Conservation (phyloP, 2,888 invertebrate genomes). For the Lepeophtheirus nordmannii region DNA sequence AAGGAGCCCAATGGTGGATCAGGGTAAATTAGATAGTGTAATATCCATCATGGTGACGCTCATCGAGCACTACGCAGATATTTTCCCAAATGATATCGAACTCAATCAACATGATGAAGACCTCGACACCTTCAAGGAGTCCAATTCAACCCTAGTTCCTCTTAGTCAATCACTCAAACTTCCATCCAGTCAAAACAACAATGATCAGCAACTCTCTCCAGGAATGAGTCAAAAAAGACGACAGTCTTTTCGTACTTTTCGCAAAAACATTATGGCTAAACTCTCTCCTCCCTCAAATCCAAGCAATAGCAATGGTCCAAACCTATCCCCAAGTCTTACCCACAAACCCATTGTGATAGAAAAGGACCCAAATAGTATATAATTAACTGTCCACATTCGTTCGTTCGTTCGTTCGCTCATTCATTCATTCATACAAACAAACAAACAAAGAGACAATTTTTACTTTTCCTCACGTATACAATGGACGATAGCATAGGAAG, state of each 20-base stretch:
- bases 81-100: slow-evolving; percentile 25
- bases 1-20: neutral
- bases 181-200: neutral
- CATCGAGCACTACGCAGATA: slow-evolving; percentile 6
- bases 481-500: neutral
- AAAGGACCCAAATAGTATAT: slow-evolving; percentile 20
- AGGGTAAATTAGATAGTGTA: slow-evolving; percentile 5
- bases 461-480: too few relatives aligned
- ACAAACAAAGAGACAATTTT: too few relatives aligned
- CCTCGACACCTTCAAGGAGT: neutral
- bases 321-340: neutral
- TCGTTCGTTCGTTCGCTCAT: too few relatives aligned
- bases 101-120: slow-evolving; percentile 20
- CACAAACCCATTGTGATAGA: slow-evolving; percentile 4
- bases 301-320: neutral
- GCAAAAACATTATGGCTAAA: slow-evolving; percentile 2
- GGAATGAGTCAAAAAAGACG: slow-evolving; percentile 1
- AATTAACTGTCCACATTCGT: too few relatives aligned
- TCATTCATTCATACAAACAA: too few relatives aligned
- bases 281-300: neutral
- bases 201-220: neutral
- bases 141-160: neutral
- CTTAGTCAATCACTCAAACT: neutral
- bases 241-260: neutral
- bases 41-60: slow-evolving; percentile 3